Conservation (phyloP, 2,113 vertebrate genomes). For the Channa argus region DNA sequence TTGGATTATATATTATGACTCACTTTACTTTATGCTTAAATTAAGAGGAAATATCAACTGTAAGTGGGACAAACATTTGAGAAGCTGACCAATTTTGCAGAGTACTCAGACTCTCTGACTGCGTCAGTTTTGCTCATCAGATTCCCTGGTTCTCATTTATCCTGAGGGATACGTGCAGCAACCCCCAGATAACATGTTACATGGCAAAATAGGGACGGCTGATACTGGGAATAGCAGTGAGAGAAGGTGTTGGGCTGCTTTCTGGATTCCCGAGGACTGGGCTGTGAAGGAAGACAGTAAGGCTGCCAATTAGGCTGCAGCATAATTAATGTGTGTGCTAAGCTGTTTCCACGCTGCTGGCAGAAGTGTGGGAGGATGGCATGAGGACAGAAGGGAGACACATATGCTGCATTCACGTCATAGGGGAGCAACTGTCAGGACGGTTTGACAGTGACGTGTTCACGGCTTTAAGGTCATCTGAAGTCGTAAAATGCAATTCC, state of each 20-base stretch:
- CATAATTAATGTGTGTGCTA: constrained; percentile 49
- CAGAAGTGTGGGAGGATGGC: constrained; percentile 44
- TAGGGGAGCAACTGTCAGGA: constrained; percentile 6
- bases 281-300: constrained; percentile 80
- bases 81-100: neutral
- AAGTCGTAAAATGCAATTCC: neutral
- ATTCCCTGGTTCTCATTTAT: constrained; percentile 82
- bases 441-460: neutral
- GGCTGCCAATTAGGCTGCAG: constrained; percentile 57
- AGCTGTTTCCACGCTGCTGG: constrained; percentile 48
- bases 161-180: constrained; percentile 81
- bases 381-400: constrained; percentile 30
- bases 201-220: constrained; percentile 81
- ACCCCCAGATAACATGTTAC: constrained; percentile 87
- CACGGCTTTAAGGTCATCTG: neutral
- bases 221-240: constrained; percentile 16
- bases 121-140: constrained; percentile 9
- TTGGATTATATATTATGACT: no score
- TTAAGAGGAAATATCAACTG: neutral
- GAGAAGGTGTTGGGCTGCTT: constrained; percentile 86
- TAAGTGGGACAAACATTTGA: no score
- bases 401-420: constrained; percentile 49
- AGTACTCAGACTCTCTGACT: neutral
- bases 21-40: neutral
- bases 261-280: constrained; percentile 86